Evolutionary conservation across 2,888 invertebrate genomes (phyloP).

Genomic region (Amblyteles armatorius): DNA sequence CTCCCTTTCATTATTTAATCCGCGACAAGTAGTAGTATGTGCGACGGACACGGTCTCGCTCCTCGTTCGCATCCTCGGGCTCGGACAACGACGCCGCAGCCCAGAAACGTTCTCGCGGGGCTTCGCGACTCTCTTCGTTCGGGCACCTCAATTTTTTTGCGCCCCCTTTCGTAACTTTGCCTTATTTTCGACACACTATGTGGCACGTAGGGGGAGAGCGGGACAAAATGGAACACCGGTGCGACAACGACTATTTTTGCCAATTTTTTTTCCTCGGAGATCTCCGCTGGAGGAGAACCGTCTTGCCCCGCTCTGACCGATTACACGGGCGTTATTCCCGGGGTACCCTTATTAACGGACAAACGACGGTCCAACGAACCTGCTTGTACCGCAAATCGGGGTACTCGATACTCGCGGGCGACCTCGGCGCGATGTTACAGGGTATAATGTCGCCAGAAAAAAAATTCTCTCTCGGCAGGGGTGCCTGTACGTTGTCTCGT

Average conservation of each 20-base stretch:
- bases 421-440: conserved; percentile 13
- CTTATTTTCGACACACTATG: conserved; percentile 25
- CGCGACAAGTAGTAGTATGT: conserved; percentile 59
- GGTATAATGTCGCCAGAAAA: not conserved
- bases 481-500: conserved; percentile 29
- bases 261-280: not conserved
- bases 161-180: conserved; percentile 16
- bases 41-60: conserved; percentile 58
- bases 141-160: conserved; percentile 34
- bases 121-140: conserved; percentile 63
- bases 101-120: conserved; percentile 60
- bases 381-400: conserved; percentile 66
- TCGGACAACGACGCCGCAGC: conserved; percentile 50
- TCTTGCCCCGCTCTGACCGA: not conserved
- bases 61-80: conserved; percentile 41
- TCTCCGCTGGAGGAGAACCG: not conserved
- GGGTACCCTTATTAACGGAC: conserved; percentile 55
- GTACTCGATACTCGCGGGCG: conserved; percentile 61
- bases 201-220: not conserved
- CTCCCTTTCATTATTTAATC: conserved; percentile 75
- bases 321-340: not conserved
- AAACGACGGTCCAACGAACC: conserved; percentile 39
- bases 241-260: not conserved
- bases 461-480: conserved; percentile 37
- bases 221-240: too few species aligned